Evolutionary conservation across 2,797 vertebrate species (phyloP), one percentile per base, ranked within the genome.

Genomic region (Spea hammondii): DNA sequence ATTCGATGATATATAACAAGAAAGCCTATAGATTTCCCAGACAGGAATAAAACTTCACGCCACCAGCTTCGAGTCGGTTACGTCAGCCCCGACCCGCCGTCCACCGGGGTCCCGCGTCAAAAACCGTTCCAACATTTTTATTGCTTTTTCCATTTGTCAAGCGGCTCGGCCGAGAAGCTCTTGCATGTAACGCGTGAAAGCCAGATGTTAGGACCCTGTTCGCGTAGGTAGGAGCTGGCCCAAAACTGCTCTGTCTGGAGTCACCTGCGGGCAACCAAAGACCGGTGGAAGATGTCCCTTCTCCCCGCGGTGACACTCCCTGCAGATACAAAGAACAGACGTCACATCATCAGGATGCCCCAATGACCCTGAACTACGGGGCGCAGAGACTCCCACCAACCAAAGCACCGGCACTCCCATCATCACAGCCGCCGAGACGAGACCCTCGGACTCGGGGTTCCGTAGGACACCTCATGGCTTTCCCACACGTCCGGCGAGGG

Each of bases 191-290:
- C 72, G 51, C 59, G 44, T 70, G 67, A 75, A 48, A 55, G 66
- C 57, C 78, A 74, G 71, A 74, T 79, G 78, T 70, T 66, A 64
- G 44, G n/a, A n/a, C 47, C 70, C 62, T 64, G 60, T 62, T 72
- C 13, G 10, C 54, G 72, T 69, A 74, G 74, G 54, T 74, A 74
- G 78, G 48, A 74, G 67, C 70, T 59, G 77, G 77, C 70, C 11
- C 48, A 8, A 45, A n/a, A 60, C 12, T 70, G 68, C 48, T 8
- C 10, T 5, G n/a, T 54, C 45, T 1, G 72, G 46, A 49, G 32
- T 74, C 78, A 74, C 78, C 72, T 65, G 72, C 78, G 60, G 65
- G 11, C 60, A 69, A 74, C 74, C 78, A 79, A 74, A 74, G 65
- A n/a, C 32, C 3, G 32, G 32, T 32, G 32, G 32, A 32, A 32